These are phyloP conservation scores for Macquaria australasica DNA, from an alignment of 2,113 vertebrate species.

Conservation along the genomic window DNA sequence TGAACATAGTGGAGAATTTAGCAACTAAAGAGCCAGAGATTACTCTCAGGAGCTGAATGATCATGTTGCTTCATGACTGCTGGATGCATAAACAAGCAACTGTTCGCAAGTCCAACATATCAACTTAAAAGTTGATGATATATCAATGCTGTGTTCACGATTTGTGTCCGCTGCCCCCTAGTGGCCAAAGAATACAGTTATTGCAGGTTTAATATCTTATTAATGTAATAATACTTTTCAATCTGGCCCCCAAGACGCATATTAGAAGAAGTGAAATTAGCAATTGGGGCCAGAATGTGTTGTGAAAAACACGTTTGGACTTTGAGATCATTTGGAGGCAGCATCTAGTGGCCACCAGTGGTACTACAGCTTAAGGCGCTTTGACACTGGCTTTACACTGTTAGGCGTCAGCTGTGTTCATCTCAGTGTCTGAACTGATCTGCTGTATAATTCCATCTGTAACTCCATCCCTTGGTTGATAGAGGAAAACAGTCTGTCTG, in stretches of 20 bases:
- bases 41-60: too few relatives aligned
- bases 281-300: neutral
- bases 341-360: neutral
- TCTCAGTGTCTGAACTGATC: slow-evolving; percentile 15
- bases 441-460: slow-evolving; percentile 22
- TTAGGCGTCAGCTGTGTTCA: slow-evolving; percentile 17
- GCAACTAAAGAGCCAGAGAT: too few relatives aligned
- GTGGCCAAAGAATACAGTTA: too few relatives aligned
- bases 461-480: slow-evolving; percentile 16
- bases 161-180: too few relatives aligned
- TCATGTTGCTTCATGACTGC: too few relatives aligned
- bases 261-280: neutral
- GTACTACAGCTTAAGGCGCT: neutral
- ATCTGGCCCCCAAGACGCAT: neutral
- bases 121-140: too few relatives aligned
- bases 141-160: too few relatives aligned
- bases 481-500: slow-evolving; percentile 18
- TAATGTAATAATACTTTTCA: neutral
- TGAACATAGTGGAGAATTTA: too few relatives aligned
- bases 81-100: too few relatives aligned
- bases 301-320: too few relatives aligned
- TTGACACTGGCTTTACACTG: neutral
- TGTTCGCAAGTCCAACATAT: too few relatives aligned
- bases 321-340: neutral
- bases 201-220: neutral